Evolutionary conservation across 1,140 invertebrate genomes (phyloP), one percentile per base, ranked within the genome.

Genomic region (Melanaphis sacchari): DNA sequence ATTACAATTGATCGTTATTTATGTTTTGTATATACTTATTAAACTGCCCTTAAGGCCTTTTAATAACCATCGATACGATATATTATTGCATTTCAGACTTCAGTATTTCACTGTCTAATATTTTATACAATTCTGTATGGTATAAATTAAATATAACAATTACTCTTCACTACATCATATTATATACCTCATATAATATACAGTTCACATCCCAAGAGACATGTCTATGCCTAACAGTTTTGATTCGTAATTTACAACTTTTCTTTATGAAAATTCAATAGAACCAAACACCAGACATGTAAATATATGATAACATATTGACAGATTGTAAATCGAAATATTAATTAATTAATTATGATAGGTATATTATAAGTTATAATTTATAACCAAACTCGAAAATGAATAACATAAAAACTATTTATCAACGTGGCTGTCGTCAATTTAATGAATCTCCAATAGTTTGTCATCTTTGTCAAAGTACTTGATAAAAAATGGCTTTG

Each of bases 31-130:
- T 52, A 52, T 89, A 89, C n/a, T 52, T 89, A 89, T 49, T 89
- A 89, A 49, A 89, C 40, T 89, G n/a, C 87, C 87, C 87, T 46
- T 46, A 89, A 89, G 87, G 87, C 46, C 46, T 89, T 89, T 89
- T 52, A 26, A 52, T 36, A 89, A n/a, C 22, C 6, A 31, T 52
- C 43, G 8, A 88, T 38, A 36, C 85, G 21, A 89, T 38, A 38
- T 89, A 89, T 76, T 76, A 76, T 89, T 22, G n/a, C 36, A 38
- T 89, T 89, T 36, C 40, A 24, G 31, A n/a, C 59, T 76, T 76
- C 59, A 76, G 59, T 76, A 76, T 52, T 49, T 49, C 46, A 49
- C 21, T 52, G 40, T 88, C 59, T 15, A 76, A 15, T 76, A 76
- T n/a, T 8, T 22, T 52, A 38, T 59, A 59, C 24, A 90, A 41